Percentiles rank a stretch among this genome's conserved stretches.
Conservation (phyloP, 2,113 vertebrate genomes). For the Cryptoleucopteryx plumbea region DNA sequence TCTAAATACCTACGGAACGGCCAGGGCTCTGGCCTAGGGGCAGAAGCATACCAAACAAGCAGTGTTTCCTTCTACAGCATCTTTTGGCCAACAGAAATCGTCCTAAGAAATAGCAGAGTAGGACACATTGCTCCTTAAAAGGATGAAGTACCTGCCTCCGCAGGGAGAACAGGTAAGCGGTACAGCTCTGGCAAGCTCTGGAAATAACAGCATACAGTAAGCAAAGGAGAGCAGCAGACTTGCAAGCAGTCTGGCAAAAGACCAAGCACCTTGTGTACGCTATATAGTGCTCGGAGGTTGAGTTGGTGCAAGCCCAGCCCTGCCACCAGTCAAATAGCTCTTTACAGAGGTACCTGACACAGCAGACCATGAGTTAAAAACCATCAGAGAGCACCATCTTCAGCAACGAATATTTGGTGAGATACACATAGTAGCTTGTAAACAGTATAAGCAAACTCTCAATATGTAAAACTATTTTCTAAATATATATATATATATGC, state of each 20-base stretch:
- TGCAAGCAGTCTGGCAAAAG: not conserved
- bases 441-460: not conserved
- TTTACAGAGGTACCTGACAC: not conserved
- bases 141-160: not conserved
- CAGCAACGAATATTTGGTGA: not conserved
- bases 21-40: not conserved
- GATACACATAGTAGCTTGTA: not conserved
- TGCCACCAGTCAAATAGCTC: not conserved
- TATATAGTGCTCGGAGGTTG: not conserved
- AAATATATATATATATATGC: not conserved
- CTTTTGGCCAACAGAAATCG: not conserved
- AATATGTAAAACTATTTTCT: no score
- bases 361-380: not conserved
- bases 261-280: not conserved
- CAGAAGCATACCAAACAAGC: not conserved
- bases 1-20: not conserved
- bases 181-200: not conserved
- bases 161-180: not conserved
- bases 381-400: not conserved
- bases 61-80: not conserved
- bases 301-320: not conserved
- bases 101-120: not conserved
- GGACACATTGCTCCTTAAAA: not conserved
- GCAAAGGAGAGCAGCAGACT: not conserved
- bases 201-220: not conserved